Evolutionary conservation across 2,888 invertebrate species (phyloP).

Genomic region (Cataglyphis livida): DNA sequence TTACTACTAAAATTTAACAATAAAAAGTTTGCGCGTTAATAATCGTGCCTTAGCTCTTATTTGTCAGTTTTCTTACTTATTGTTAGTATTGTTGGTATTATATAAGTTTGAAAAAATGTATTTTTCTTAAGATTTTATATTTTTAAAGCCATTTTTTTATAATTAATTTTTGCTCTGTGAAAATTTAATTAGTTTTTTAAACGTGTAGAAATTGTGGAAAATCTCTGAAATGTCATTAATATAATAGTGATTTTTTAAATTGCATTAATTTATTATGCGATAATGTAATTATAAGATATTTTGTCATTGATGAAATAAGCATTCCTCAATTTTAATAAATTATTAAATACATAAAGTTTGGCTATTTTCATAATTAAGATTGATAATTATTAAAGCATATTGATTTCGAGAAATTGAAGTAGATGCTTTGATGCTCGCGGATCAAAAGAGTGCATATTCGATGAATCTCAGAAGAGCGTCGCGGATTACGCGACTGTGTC

Average conservation of each 20-base stretch:
- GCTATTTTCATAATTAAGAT: not conserved
- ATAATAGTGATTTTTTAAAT: not conserved
- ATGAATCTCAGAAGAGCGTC: slow-evolving; percentile 59
- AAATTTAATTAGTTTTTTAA: slow-evolving; percentile 1
- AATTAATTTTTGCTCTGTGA: not conserved
- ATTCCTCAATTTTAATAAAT: not conserved
- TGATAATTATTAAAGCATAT: not conserved
- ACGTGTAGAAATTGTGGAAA: not conserved
- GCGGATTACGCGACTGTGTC: slow-evolving; percentile 69
- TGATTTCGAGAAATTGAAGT: not conserved
- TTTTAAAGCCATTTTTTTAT: not conserved
- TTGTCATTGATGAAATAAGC: not conserved
- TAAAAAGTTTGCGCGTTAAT: too few species aligned
- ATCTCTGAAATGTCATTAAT: not conserved
- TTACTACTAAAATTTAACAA: too few species aligned
- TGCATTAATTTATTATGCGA: not conserved
- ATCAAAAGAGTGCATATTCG: slow-evolving; percentile 39
- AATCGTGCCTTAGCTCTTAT: too few species aligned
- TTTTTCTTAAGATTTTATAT: not conserved
- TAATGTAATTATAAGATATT: not conserved
- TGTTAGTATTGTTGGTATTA: too few species aligned
- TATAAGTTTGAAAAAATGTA: not conserved
- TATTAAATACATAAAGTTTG: not conserved
- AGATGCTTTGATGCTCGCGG: not conserved
- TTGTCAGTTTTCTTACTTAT: too few species aligned